phyloP scores from a whole-genome alignment of 2,888 invertebrate genomes.

The Therioaphis trifolii region DNA sequence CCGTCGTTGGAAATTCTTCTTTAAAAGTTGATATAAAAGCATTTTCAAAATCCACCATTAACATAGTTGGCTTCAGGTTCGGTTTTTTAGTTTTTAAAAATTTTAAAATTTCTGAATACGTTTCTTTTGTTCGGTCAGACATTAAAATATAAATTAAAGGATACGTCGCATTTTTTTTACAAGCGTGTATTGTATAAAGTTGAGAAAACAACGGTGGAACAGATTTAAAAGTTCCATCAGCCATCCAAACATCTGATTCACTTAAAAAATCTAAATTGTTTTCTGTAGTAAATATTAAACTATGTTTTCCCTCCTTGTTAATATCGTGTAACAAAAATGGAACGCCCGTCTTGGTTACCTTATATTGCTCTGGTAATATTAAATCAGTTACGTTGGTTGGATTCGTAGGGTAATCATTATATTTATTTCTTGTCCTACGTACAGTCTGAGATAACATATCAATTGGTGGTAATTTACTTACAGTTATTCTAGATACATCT shows the following conservation, averaged over 20 bases:
- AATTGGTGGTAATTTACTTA: background rate
- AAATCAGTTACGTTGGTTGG: background rate
- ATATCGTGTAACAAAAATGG: constrained; percentile 4
- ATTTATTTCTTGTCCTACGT: background rate
- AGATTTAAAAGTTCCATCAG: background rate
- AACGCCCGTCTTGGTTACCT: constrained; percentile 5
- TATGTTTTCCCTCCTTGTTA: background rate
- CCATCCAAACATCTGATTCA: constrained; percentile 7
- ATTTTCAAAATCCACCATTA: constrained; percentile 7
- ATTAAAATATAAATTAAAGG: constrained; percentile 1
- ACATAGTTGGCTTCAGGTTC: background rate
- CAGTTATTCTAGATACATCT: background rate
- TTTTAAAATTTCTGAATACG: constrained; percentile 13
- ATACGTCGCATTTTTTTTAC: background rate
- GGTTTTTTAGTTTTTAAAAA: background rate
- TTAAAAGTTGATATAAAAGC: background rate
- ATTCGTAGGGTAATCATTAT: background rate
- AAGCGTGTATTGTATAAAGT: background rate
- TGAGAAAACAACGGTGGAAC: background rate
- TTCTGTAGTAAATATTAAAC: background rate
- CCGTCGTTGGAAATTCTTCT: background rate
- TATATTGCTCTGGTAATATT: constrained; percentile 10
- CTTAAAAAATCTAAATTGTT: constrained; percentile 7
- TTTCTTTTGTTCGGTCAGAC: background rate
- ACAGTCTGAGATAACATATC: background rate